Conservation (phyloP, 2,888 invertebrate genomes). For the Athripsodes cinereus region DNA sequence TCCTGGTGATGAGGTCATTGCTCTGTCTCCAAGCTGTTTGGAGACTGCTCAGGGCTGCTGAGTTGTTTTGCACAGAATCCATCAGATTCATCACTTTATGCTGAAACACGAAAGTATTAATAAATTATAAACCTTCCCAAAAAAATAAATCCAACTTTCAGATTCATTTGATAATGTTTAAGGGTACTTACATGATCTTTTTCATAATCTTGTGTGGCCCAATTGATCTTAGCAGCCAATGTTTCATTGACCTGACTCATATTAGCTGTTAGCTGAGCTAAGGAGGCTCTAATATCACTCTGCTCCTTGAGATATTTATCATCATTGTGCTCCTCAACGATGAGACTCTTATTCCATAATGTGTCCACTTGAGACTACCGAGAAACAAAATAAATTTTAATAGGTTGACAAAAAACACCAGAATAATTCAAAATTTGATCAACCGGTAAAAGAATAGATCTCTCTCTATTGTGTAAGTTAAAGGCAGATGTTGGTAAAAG, state of each 20-base stretch:
- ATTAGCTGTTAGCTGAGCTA: conserved; percentile 36
- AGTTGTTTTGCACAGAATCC: conserved; percentile 27
- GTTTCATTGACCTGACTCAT: conserved; percentile 39
- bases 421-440: not conserved
- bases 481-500: no score
- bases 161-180: not conserved
- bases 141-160: no score
- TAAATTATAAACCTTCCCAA: no score
- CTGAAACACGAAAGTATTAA: conserved; percentile 1
- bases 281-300: conserved; percentile 33
- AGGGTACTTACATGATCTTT: conserved; percentile 38
- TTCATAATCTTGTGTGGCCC: conserved; percentile 38
- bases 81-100: conserved; percentile 20
- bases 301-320: conserved; percentile 21
- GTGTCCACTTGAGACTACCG: conserved; percentile 32
- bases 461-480: no score
- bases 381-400: no score
- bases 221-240: conserved; percentile 37
- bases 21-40: conserved; percentile 26
- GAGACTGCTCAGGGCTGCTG: conserved; percentile 25
- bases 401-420: not conserved
- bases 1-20: conserved; percentile 21
- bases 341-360: conserved; percentile 32
- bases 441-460: not conserved
- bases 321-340: conserved; percentile 32